These are phyloP conservation scores for Coenonympha glycerion DNA, from an alignment of 2,888 invertebrate genomes.

Conservation along the genomic window DNA sequence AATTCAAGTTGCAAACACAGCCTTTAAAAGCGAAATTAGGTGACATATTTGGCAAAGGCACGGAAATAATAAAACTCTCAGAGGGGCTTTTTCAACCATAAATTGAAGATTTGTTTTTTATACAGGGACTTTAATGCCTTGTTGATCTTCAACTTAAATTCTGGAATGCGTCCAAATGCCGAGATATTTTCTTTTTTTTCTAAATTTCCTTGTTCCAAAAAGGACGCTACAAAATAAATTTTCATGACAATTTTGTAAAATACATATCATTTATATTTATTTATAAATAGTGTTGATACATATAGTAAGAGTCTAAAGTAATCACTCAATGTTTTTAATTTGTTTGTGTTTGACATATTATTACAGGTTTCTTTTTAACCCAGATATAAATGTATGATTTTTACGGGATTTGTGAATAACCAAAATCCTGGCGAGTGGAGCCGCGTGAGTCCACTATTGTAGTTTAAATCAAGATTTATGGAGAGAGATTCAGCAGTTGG, in stretches of 20 bases:
- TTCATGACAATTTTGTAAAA: too few relatives aligned
- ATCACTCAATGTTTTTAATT: too few relatives aligned
- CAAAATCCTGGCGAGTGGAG: too few relatives aligned
- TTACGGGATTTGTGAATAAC: too few relatives aligned
- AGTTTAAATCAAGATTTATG: constrained; percentile 4
- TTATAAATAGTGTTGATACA: too few relatives aligned
- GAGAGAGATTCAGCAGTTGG: not conserved
- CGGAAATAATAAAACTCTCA: not conserved
- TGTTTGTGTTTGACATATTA: too few relatives aligned
- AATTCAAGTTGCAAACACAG: not conserved
- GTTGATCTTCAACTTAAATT: constrained; percentile 6
- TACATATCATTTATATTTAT: too few relatives aligned
- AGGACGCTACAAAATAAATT: too few relatives aligned
- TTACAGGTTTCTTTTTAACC: too few relatives aligned
- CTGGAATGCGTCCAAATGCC: constrained; percentile 1
- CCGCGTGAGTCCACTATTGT: not conserved
- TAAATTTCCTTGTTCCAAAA: too few relatives aligned
- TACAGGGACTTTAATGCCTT: constrained; percentile 3
- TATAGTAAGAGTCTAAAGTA: too few relatives aligned
- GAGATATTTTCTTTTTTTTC: not conserved
- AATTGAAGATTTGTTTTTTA: not conserved
- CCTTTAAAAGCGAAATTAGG: not conserved
- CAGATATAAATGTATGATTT: too few relatives aligned
- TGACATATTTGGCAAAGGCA: not conserved
- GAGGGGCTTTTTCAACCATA: not conserved